These are phyloP conservation scores for Plutomurus gul DNA, from an alignment of 1,140 invertebrate species.

Conservation along the genomic window DNA sequence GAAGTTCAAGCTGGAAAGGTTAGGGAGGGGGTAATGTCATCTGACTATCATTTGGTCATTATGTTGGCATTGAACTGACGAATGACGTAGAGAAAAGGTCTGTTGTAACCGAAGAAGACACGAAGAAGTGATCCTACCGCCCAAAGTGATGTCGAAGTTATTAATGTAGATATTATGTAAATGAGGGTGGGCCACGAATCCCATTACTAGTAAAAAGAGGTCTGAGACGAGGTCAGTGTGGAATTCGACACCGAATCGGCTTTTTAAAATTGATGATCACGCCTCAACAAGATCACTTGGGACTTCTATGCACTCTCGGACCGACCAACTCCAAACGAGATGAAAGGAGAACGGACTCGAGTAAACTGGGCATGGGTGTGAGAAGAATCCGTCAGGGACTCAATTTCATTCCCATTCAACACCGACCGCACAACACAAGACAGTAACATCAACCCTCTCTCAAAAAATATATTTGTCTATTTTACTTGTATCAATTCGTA, in stretches of 20 bases:
- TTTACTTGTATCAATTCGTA: neutral
- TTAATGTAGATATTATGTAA: constrained; percentile 53
- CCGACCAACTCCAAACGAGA: constrained; percentile 17
- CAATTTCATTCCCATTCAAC: neutral
- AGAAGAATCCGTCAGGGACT: constrained; percentile 4
- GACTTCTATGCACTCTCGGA: constrained; percentile 33
- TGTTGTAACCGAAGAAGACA: constrained; percentile 7
- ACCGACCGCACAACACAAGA: neutral
- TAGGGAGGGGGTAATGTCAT: constrained; percentile 18
- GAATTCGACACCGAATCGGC: constrained; percentile 48
- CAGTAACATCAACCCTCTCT: neutral
- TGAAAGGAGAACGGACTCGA: neutral
- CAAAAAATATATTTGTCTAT: neutral
- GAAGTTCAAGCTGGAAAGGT: neutral
- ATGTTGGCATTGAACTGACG: constrained; percentile 21
- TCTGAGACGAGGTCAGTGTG: constrained; percentile 48
- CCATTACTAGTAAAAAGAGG: constrained; percentile 46
- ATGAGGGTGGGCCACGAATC: constrained; percentile 48
- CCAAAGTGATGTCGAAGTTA: constrained; percentile 39
- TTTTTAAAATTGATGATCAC: constrained; percentile 53
- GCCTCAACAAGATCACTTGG: constrained; percentile 42
- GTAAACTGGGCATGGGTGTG: neutral
- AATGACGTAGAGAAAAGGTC: neutral
- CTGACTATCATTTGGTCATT: constrained; percentile 17
- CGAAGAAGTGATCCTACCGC: constrained; percentile 14